phyloP scores from a whole-genome alignment of 2,888 invertebrate genomes.

The Halictus ligatus region DNA sequence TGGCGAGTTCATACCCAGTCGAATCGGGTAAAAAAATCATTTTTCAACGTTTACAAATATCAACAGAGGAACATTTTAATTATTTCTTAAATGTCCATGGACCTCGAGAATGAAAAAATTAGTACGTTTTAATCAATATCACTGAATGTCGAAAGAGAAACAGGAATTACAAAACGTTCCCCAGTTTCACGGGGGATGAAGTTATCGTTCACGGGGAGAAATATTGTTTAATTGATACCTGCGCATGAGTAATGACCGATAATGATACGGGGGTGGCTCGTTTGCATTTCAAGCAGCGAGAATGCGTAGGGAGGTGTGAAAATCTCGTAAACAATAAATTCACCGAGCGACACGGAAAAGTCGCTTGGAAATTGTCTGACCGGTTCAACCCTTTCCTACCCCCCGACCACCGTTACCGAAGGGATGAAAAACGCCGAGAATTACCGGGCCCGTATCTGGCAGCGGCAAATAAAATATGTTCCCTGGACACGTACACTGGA shows the following conservation, averaged over 20 bases:
- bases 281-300: constrained; percentile 18
- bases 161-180: not conserved
- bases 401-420: not conserved
- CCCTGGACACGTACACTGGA: not conserved
- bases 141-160: not conserved
- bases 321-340: not conserved
- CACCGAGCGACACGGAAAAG: not conserved
- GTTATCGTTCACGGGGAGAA: not conserved
- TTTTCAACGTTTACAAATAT: not conserved
- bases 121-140: too few species aligned
- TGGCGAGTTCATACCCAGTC: not conserved
- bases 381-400: not conserved
- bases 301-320: not conserved
- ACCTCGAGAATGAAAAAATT: too few species aligned
- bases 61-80: not conserved
- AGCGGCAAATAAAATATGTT: not conserved
- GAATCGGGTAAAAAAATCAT: not conserved
- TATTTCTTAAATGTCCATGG: too few species aligned
- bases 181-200: not conserved
- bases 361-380: not conserved
- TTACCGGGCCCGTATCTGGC: not conserved
- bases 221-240: constrained; percentile 23
- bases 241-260: not conserved
- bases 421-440: not conserved
- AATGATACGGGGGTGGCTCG: not conserved